phyloP scores from a whole-genome alignment of 2,888 invertebrate genomes.

The Mythimna loreyi region DNA sequence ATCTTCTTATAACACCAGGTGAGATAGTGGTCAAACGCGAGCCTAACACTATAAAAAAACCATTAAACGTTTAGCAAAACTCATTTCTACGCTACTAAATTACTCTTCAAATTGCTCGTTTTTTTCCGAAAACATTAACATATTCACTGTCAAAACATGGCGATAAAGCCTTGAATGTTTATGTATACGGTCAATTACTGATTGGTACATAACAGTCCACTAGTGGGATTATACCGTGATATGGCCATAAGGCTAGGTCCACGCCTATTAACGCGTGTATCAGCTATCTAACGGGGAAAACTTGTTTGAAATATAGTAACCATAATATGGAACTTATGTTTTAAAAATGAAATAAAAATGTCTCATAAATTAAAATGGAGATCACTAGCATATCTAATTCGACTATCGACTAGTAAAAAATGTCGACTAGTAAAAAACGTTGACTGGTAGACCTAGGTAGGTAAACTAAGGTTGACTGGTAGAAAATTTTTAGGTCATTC shows the following conservation, averaged over 20 bases:
- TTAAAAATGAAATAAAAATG: neutral
- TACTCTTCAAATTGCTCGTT: constrained; percentile 1
- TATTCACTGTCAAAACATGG: constrained; percentile 7
- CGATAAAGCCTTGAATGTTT: neutral
- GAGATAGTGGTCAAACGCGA: no score
- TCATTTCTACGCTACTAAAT: constrained; percentile 1
- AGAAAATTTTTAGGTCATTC: no score
- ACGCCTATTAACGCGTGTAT: constrained; percentile 41
- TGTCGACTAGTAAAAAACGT: no score
- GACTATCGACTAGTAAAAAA: no score
- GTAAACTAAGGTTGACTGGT: no score
- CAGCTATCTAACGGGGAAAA: constrained; percentile 53
- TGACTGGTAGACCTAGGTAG: no score
- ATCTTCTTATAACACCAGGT: no score
- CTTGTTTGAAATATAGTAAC: constrained; percentile 47
- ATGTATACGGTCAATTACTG: constrained; percentile 3
- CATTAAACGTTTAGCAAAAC: neutral
- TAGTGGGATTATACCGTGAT: constrained; percentile 28
- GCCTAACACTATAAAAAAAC: no score
- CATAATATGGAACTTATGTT: no score
- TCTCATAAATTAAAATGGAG: neutral
- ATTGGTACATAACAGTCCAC: constrained; percentile 15
- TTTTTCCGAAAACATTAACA: neutral
- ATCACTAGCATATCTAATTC: neutral
- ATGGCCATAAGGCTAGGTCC: constrained; percentile 14